Evolutionary conservation across 2,888 invertebrate genomes (phyloP), one percentile per base, ranked within the genome.

Genomic region (Polydrusus pterygomalis): DNA sequence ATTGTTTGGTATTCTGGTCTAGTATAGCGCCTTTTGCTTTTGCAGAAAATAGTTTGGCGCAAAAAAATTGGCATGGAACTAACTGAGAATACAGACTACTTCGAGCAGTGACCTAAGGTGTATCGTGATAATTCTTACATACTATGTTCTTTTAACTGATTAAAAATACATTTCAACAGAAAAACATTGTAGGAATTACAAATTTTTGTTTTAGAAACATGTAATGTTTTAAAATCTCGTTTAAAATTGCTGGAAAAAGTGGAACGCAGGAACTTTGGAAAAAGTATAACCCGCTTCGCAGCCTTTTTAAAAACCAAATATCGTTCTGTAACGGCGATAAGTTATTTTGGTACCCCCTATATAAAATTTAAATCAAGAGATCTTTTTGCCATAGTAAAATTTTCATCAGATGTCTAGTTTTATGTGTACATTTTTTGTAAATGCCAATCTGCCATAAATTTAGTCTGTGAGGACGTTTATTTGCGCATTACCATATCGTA

Each of bases 381-480:
- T 43, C 49, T 63, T 54, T 77, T 77, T 77, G 74, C 77, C 74
- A 77, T 70, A 63, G 51, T 30, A 70, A 75, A 73, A 78, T 78
- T 75, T 78, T 73, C 75, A 68, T 70, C 72, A 68, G 73, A 78
- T 69, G 78, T 60, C 75, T 77, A 71, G 74, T 68, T 77, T 77
- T 72, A 77, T 78, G 75, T 75, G 56, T 76, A 51, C 67, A 76
- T 76, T 78, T 78, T 77, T 75, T 65, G 67, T 76, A 67, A 75
- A 78, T 56, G 56, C 70, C 76, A 78, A 78, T 78, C 70, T 78
- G 78, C 76, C 70, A 76, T 78, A 78, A 78, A 78, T 78, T 75
- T 75, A 64, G 70, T 45, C 34, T 51, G 40, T 64, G 17, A 34
- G 18, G 76, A 78, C 78, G 54, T 78, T 78, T 78, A 78, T 78